Evolutionary conservation across 2,888 invertebrate genomes (phyloP).

Genomic region (Beris chalybata): DNA sequence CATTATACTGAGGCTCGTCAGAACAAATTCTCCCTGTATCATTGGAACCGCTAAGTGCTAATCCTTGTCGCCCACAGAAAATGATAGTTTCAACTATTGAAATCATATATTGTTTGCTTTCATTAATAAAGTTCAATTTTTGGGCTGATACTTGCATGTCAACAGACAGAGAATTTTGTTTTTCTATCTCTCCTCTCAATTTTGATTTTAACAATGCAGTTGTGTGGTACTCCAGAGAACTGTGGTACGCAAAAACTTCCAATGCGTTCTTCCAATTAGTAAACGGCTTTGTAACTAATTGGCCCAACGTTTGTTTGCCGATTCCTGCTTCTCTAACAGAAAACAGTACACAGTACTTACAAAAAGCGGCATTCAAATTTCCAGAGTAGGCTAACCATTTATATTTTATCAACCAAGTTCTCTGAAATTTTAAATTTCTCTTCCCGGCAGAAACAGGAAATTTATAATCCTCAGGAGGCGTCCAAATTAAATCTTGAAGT

Average conservation of each 20-base stretch:
- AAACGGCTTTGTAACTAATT: background rate
- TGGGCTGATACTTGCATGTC: background rate
- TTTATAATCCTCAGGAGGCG: background rate
- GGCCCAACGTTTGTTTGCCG: background rate
- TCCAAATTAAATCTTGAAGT: background rate
- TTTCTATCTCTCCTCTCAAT: background rate
- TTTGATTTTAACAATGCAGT: background rate
- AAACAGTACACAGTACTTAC: background rate
- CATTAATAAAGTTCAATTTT: background rate
- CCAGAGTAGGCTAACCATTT: background rate
- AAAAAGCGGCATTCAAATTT: background rate
- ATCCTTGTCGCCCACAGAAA: background rate
- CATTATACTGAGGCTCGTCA: background rate
- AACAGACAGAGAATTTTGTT: background rate
- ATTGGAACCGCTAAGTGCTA: background rate
- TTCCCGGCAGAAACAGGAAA: background rate
- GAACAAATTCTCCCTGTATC: background rate
- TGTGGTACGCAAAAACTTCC: background rate
- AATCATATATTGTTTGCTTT: background rate
- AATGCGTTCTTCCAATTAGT: background rate
- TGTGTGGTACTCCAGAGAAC: background rate
- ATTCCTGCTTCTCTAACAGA: background rate
- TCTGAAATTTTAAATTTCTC: constrained; percentile 1
- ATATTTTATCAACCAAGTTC: background rate
- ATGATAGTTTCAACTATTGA: constrained; percentile 2